These are phyloP conservation scores for Ondatra zibethicus DNA, from an alignment of 2,113 vertebrate species.

Conservation along the genomic window DNA sequence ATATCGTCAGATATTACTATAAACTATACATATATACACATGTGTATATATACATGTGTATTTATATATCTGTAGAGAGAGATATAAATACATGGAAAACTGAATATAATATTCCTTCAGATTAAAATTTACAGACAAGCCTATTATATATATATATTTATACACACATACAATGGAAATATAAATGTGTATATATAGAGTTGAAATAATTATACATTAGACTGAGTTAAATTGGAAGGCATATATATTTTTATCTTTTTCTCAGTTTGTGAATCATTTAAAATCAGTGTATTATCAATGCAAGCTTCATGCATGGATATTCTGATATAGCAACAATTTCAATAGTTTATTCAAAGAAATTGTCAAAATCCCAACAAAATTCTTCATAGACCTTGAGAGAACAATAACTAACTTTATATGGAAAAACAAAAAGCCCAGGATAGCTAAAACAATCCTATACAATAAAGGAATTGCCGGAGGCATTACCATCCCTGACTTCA, in stretches of 20 bases:
- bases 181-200: not conserved
- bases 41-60: not conserved
- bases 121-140: not conserved
- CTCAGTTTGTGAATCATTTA: not conserved
- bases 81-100: not conserved
- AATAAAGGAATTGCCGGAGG: too few relatives aligned
- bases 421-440: too few relatives aligned
- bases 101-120: not conserved
- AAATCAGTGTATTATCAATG: not conserved
- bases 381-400: too few relatives aligned
- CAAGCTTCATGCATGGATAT: not conserved
- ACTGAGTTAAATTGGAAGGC: not conserved
- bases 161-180: not conserved
- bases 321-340: not conserved
- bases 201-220: not conserved
- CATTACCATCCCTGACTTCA: too few relatives aligned
- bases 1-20: not conserved
- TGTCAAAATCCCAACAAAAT: too few relatives aligned
- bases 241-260: constrained; percentile 20
- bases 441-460: too few relatives aligned
- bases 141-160: not conserved
- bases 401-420: too few relatives aligned
- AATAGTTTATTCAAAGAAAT: not conserved
- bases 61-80: not conserved
- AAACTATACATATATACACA: not conserved